Percentiles rank a stretch among this genome's conserved stretches.
phyloP scores from a whole-genome alignment of 2,888 invertebrate genomes.

The Erpobdella octoculata region DNA sequence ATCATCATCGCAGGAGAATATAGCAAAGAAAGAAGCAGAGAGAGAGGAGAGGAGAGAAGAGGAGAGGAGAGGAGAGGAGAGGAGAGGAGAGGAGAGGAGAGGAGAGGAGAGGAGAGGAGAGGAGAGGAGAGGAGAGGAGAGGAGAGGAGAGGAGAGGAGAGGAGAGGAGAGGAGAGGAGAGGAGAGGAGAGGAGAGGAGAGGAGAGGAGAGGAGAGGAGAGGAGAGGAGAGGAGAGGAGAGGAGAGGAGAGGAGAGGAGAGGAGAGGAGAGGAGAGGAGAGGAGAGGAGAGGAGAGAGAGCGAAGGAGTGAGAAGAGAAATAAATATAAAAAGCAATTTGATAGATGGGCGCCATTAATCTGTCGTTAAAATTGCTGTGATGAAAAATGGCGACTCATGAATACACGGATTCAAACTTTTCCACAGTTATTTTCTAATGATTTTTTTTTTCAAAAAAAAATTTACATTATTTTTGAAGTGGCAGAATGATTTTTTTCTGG shows the following conservation, averaged over 20 bases:
- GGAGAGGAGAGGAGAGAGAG: not conserved
- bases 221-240: conserved; percentile 9
- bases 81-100: not conserved
- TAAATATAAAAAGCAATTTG: too few species aligned
- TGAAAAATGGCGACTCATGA: too few species aligned
- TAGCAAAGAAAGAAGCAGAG: not conserved
- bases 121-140: conserved; percentile 11
- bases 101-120: not conserved
- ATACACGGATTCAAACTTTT: too few species aligned
- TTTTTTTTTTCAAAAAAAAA: too few species aligned
- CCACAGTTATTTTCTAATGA: too few species aligned
- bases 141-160: not conserved
- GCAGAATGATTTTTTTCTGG: too few species aligned
- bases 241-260: conserved; percentile 21
- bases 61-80: not conserved
- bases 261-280: conserved; percentile 21
- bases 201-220: conserved; percentile 21
- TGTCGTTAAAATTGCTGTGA: too few species aligned
- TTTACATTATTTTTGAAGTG: too few species aligned
- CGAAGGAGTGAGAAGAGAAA: conserved; percentile 16
- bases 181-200: conserved; percentile 8
- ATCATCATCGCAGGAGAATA: not conserved
- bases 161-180: conserved; percentile 14
- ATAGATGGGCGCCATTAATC: too few species aligned
- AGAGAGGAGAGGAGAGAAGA: not conserved